Evolutionary conservation across 2,888 invertebrate species (phyloP).

Genomic region (Platycnemis pennipes): DNA sequence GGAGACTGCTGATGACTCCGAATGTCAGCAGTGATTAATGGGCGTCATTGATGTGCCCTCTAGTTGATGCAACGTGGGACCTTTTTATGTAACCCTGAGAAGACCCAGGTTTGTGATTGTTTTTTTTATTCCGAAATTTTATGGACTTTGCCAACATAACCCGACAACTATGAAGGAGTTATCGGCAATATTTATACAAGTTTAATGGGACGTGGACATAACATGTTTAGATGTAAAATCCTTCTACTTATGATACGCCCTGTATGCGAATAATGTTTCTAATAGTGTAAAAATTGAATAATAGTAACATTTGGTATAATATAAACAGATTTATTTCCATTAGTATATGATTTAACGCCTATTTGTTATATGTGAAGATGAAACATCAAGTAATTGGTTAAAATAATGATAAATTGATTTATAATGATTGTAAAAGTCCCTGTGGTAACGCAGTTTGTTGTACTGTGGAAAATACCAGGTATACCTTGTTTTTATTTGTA

Average conservation of each 20-base stretch:
- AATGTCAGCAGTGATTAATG: neutral
- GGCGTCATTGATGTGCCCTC: neutral
- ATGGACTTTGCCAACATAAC: no score
- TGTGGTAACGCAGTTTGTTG: neutral
- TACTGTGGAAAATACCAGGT: neutral
- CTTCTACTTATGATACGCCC: no score
- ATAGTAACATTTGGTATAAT: no score
- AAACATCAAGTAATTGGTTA: neutral
- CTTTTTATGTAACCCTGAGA: constrained; percentile 14
- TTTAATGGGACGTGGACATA: no score
- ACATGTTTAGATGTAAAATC: no score
- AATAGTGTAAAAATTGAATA: no score
- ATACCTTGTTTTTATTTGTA: neutral
- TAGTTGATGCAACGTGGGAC: neutral
- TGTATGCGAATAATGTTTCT: no score
- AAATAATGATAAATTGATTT: neutral
- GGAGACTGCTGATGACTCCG: neutral
- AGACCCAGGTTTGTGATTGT: neutral
- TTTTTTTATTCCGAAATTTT: neutral
- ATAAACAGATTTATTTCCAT: no score
- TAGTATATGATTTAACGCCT: neutral
- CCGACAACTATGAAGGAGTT: no score
- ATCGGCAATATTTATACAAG: no score
- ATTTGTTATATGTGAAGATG: neutral
- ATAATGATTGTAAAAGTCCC: neutral